Conservation (phyloP, 1,140 invertebrate genomes). For the Drosophila kurseongensis region DNA sequence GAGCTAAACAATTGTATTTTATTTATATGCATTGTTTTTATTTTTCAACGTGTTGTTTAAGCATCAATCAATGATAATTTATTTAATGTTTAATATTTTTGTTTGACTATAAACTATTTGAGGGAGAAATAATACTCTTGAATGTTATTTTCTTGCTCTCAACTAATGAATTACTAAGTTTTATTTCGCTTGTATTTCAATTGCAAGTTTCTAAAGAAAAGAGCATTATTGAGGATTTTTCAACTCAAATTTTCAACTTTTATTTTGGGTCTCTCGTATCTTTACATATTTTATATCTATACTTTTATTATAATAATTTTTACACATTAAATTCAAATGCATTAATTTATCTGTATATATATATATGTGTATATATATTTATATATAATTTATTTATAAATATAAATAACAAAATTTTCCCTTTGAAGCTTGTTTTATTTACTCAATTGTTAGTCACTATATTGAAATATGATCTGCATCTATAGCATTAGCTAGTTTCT, state of each 20-base stretch:
- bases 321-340: constrained; percentile 67
- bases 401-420: constrained; percentile 83
- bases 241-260: constrained; percentile 47
- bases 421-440: constrained; percentile 59
- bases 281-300: constrained; percentile 67
- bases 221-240: constrained; percentile 19
- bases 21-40: constrained; percentile 39
- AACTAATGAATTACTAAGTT: constrained; percentile 37
- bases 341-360: constrained; percentile 66
- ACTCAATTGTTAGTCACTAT: constrained; percentile 50
- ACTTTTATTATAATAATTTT: constrained; percentile 62
- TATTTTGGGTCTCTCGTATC: constrained; percentile 59
- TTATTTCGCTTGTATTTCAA: constrained; percentile 32
- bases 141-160: constrained; percentile 38
- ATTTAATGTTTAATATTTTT: constrained; percentile 43
- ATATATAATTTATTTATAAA: constrained; percentile 77
- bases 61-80: constrained; percentile 47
- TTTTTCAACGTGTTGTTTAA: constrained; percentile 41
- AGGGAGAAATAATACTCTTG: constrained; percentile 46
- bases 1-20: constrained; percentile 43
- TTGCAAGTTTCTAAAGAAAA: constrained; percentile 30
- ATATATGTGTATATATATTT: constrained; percentile 56
- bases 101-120: constrained; percentile 33
- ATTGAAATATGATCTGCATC: constrained; percentile 59
- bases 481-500: constrained; percentile 61